A percentile compares a stretch with the other conserved stretches of the same genome.
Evolutionary conservation across 2,797 vertebrate genomes (phyloP).

Genomic region (Sparidentex hasta): DNA sequence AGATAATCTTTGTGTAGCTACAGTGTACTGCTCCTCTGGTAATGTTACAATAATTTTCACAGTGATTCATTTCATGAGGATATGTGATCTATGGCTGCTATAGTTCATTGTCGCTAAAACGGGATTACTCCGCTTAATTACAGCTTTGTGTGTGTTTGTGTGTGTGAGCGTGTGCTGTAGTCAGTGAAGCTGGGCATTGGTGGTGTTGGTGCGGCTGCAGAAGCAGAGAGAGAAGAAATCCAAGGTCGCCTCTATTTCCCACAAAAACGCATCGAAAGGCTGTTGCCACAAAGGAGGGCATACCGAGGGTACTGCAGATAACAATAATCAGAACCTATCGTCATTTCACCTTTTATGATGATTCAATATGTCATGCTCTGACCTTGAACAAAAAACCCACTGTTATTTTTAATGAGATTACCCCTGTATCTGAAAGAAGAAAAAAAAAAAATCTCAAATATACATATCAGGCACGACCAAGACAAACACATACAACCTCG

Average conservation of each 20-base stretch:
- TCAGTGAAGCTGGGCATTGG: constrained; percentile 34
- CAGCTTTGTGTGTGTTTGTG: neutral
- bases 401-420: constrained; percentile 17
- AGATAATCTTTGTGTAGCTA: constrained; percentile 47
- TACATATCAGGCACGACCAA: neutral
- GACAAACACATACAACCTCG: constrained; percentile 26
- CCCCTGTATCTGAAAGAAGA: neutral
- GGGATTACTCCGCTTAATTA: constrained; percentile 57
- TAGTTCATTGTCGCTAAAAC: constrained; percentile 69
- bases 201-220: constrained; percentile 4
- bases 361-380: constrained; percentile 44
- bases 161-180: constrained; percentile 26
- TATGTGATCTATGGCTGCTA: constrained; percentile 58
- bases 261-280: constrained; percentile 39
- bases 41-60: constrained; percentile 63
- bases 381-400: constrained; percentile 53
- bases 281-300: constrained; percentile 45
- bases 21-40: constrained; percentile 32
- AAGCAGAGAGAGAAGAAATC: constrained; percentile 20
- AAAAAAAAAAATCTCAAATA: neutral
- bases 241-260: constrained; percentile 31
- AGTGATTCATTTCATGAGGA: constrained; percentile 63
- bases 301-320: constrained; percentile 52
- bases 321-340: constrained; percentile 48
- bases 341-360: constrained; percentile 63